Base-by-base conservation (phyloP, 2,797 vertebrate genomes). In the Gymnodraco acuticeps region DNA sequence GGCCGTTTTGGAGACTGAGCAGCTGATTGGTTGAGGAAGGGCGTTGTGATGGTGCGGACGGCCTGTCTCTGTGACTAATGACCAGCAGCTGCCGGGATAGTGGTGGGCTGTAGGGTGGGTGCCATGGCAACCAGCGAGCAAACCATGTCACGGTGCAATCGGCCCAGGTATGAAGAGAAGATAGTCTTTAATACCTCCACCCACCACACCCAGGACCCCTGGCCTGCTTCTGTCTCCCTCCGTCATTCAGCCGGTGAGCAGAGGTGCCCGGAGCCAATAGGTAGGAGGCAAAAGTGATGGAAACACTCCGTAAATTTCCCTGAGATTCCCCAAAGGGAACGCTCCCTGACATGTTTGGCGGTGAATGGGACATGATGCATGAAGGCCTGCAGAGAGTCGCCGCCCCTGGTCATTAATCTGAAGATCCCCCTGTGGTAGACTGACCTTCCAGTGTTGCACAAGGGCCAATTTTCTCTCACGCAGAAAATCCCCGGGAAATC, bases 61-160 rank as follows among this genome's bases (percentile, higher is more conserved):
- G 88, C 76, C 82, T 89, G 87, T 88, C 82, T 90, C 64, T 68
- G 80, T 92, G 92, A 93, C 91, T 93, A 93, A 93, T 92, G 91
- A 87, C 89, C 75, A 58, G 73, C 56, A 67, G 86, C 89, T 87
- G 86, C 86, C 86, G 82, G 83, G 84, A 87, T 80, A 59, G 83
- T 42, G 53, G 70, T 55, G 80, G 80, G 75, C 80, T 81, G 70
- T 64, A 38, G 69, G 80, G 80, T 77, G 86, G 91, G 75, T 84
- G 78, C 91, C 87, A 92, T 92, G 88, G 92, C 83, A 94, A 93
- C 91, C 71, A 6, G 63, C 0, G 70, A 86, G 81, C 69, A 77
- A 38, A 83, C 80, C 60, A 38, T 52, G 75, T 83, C 65, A 23
- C 83, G 72, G 81, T 77, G 77, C 75, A 70, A 87, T 80, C 73